Evolutionary conservation across 2,888 invertebrate species (phyloP).

Genomic region (Uloborus plumipes): DNA sequence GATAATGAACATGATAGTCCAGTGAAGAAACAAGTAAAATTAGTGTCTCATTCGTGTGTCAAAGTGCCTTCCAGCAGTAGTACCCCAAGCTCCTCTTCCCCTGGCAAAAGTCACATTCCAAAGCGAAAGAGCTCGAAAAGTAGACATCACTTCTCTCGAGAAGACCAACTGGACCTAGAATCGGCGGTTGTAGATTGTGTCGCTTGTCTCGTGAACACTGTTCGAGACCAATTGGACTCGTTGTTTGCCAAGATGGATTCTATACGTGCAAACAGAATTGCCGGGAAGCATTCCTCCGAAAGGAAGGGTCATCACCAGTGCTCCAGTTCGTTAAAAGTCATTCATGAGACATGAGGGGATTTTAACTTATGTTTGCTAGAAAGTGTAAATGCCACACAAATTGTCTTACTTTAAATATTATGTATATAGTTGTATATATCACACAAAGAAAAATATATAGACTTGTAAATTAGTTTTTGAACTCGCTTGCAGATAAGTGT

Average conservation of each 20-base stretch:
- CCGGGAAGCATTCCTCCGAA: slow-evolving; percentile 12
- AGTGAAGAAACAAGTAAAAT: slow-evolving; percentile 24
- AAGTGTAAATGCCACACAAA: slow-evolving; percentile 19
- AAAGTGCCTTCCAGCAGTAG: slow-evolving; percentile 18
- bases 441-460: slow-evolving; percentile 35
- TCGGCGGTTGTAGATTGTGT: slow-evolving; percentile 56
- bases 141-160: slow-evolving; percentile 36
- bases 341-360: no score
- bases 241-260: background rate
- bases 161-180: slow-evolving; percentile 37
- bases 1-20: slow-evolving; percentile 15
- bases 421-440: slow-evolving; percentile 45
- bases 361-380: background rate
- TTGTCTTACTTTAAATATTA: slow-evolving; percentile 6
- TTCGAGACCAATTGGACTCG: slow-evolving; percentile 41
- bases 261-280: slow-evolving; percentile 13
- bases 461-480: slow-evolving; percentile 55
- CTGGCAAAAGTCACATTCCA: slow-evolving; percentile 47
- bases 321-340: background rate
- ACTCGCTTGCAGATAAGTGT: slow-evolving; percentile 31
- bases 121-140: slow-evolving; percentile 35
- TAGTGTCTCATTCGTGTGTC: background rate
- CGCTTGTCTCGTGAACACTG: slow-evolving; percentile 47
- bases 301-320: background rate
- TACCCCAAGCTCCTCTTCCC: slow-evolving; percentile 8